A percentile compares a stretch with the other conserved stretches of the same genome.
Evolutionary conservation across 2,797 vertebrate genomes (phyloP).

Genomic region (Galago senegalensis): DNA sequence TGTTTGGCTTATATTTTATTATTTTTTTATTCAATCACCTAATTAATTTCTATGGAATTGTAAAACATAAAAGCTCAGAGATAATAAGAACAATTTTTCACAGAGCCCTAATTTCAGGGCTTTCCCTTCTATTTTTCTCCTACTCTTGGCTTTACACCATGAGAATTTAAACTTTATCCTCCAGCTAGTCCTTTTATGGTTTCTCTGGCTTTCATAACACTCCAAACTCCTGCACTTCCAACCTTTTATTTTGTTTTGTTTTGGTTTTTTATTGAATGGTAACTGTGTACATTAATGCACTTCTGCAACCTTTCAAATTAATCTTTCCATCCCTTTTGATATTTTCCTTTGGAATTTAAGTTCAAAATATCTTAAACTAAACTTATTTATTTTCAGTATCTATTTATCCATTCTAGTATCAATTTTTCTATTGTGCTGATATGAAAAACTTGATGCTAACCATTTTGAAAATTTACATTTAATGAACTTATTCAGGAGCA

Average conservation of each 20-base stretch:
- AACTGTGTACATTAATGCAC: too few species aligned
- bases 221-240: not conserved
- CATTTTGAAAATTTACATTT: not conserved
- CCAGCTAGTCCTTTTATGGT: not conserved
- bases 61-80: not conserved
- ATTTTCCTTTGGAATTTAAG: not conserved
- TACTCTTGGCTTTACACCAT: not conserved
- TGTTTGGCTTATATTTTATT: not conserved
- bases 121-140: not conserved
- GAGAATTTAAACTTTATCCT: not conserved
- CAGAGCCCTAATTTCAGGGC: not conserved
- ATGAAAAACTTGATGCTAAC: not conserved
- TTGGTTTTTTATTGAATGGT: too few species aligned
- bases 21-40: not conserved
- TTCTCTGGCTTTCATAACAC: not conserved
- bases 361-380: not conserved
- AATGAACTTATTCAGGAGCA: not conserved
- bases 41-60: not conserved
- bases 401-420: not conserved
- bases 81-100: not conserved
- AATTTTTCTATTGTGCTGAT: not conserved
- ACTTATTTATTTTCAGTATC: not conserved
- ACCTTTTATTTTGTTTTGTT: not conserved
- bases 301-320: not conserved
- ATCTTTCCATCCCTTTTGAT: not conserved